Percentiles rank a stretch among this genome's conserved stretches.
Evolutionary conservation across 2,797 vertebrate genomes (phyloP).

Genomic region (Acanthornis magna): DNA sequence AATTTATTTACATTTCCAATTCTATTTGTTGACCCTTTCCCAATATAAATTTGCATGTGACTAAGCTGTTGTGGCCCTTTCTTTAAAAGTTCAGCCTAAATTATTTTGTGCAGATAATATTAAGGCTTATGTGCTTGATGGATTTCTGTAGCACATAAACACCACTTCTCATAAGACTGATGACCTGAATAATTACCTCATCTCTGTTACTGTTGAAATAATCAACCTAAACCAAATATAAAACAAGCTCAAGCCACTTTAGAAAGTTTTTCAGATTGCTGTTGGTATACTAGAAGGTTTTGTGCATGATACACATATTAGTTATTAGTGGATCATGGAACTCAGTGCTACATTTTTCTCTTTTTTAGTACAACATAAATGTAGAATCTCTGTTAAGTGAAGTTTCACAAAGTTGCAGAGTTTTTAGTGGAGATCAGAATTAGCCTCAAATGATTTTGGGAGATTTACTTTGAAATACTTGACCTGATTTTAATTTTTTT

Average conservation of each 20-base stretch:
- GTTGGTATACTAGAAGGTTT: not conserved
- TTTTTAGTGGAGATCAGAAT: not conserved
- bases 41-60: not conserved
- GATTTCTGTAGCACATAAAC: constrained; percentile 23
- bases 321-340: not conserved
- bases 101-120: not conserved
- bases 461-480: not conserved
- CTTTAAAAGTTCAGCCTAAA: constrained; percentile 27
- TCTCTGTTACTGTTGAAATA: not conserved
- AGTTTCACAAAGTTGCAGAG: not conserved
- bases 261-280: not conserved
- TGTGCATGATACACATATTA: not conserved
- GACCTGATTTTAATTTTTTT: not conserved
- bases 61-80: not conserved
- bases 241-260: not conserved
- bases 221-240: not conserved
- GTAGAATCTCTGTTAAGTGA: not conserved
- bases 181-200: constrained; percentile 27
- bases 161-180: not conserved
- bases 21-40: not conserved
- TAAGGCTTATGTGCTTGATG: not conserved
- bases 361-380: not conserved
- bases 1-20: not conserved
- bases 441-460: not conserved
- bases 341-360: not conserved